Evolutionary conservation across 30 jellyfish, hydroid and myxozoan species (phyloP).

Genomic region (Turritopsis rubra): DNA sequence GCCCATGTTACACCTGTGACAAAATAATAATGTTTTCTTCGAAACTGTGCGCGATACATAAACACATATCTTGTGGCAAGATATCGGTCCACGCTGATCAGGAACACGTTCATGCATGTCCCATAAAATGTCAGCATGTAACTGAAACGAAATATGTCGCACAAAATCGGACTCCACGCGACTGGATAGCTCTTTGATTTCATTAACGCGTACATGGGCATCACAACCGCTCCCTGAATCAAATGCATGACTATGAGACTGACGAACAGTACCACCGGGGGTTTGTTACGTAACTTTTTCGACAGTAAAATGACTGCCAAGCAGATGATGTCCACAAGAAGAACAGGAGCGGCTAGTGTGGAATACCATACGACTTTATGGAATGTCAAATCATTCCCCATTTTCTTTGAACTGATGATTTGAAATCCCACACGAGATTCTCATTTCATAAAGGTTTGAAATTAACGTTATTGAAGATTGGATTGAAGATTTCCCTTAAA

Average conservation of each 20-base stretch:
- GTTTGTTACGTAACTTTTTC: constrained; percentile 12
- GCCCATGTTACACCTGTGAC: constrained; percentile 22
- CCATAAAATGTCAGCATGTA: constrained; percentile 39
- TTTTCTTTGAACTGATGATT: background rate
- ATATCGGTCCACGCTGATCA: constrained; percentile 32
- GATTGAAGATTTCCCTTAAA: too few species aligned
- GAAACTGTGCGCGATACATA: background rate
- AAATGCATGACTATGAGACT: constrained; percentile 31
- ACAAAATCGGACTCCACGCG: constrained; percentile 1
- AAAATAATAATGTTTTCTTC: background rate
- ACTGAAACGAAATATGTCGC: constrained; percentile 35
- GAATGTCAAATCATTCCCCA: background rate
- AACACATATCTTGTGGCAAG: constrained; percentile 21
- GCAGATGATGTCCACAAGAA: constrained; percentile 4
- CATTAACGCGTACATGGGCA: constrained; percentile 31
- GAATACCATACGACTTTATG: constrained; percentile 13
- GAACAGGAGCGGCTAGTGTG: background rate
- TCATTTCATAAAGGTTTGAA: too few species aligned
- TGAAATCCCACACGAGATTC: too few species aligned
- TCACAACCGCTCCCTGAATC: constrained; percentile 30
- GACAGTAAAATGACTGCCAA: constrained; percentile 13
- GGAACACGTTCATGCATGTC: constrained; percentile 26
- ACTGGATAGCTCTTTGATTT: constrained; percentile 8
- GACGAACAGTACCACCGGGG: constrained; percentile 7
- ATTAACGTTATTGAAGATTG: background rate